Conservation (phyloP, 2,797 vertebrate species). For the Danio tinwini region DNA sequence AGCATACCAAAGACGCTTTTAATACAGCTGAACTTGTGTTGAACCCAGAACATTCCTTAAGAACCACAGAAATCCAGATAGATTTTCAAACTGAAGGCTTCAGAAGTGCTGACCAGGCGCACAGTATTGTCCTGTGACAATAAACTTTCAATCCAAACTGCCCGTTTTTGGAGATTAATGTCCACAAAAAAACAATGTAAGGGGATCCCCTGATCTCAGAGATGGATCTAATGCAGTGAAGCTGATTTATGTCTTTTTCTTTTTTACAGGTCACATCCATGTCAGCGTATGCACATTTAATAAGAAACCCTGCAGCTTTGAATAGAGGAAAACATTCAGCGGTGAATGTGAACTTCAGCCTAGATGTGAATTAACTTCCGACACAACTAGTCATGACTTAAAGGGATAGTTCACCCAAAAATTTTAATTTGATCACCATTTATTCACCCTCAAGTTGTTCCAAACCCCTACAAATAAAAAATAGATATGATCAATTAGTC, state of each 20-base stretch:
- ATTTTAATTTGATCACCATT: too few relatives aligned
- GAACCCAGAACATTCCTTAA: conserved; percentile 16
- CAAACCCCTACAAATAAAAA: too few relatives aligned
- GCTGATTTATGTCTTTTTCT: conserved; percentile 35
- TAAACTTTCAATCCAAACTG: conserved; percentile 8
- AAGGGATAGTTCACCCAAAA: too few relatives aligned
- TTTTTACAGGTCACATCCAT: neutral
- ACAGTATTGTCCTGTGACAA: neutral
- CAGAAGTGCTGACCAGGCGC: neutral
- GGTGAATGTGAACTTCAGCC: neutral
- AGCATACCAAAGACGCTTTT: neutral
- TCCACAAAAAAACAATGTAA: conserved; percentile 14
- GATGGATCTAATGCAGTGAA: neutral
- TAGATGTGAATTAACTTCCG: neutral
- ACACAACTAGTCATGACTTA: neutral
- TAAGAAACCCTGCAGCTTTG: neutral
- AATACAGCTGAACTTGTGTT: neutral
- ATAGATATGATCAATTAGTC: too few relatives aligned
- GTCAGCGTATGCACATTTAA: conserved; percentile 12
- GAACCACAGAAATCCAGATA: neutral
- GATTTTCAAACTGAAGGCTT: conserved; percentile 11
- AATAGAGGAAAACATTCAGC: conserved; percentile 7
- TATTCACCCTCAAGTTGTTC: too few relatives aligned
- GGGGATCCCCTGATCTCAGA: neutral
- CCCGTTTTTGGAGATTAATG: conserved; percentile 25